Evolutionary conservation across 1,140 invertebrate species (phyloP), one percentile per base, ranked within the genome.

Genomic region (Orussus abietinus): DNA sequence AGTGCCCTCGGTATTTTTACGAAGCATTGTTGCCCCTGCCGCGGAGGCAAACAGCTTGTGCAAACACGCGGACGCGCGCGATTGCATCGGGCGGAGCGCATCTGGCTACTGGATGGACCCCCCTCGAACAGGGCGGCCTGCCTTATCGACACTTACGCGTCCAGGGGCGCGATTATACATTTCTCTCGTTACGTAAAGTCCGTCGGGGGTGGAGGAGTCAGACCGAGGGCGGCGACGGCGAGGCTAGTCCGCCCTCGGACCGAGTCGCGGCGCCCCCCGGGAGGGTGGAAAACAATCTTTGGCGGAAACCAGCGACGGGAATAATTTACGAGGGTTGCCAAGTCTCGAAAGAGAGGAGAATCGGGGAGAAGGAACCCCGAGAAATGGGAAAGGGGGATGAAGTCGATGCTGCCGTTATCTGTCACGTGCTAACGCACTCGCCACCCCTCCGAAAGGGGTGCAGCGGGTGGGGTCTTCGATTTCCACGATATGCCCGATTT

Each of bases 81-180:
- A 59, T 59, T 58, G 53, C 49, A 59, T 55, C 42, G 42, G 49
- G 53, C 53, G 55, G 57, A 47, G 56, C 57, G 53, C 57, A 59
- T 59, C 55, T 59, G 57, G 55, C 57, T 58, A 59, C 57, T 53
- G 49, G 58, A 58, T 52, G 32, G 7, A 6, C 37, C 32, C 28
- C 14, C 44, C 50, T 49, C 38, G 41, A 53, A 33, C 34, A 38
- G 34, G 42, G 4, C 43, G 40, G n/a, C n/a, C n/a, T n/a, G n/a
- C n/a, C n/a, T n/a, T n/a, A n/a, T n/a, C n/a, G n/a, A n/a, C n/a
- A n/a, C n/a, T n/a, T n/a, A n/a, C n/a, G n/a, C n/a, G n/a, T n/a
- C n/a, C n/a, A n/a, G n/a, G n/a, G n/a, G n/a, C n/a, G n/a, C n/a
- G n/a, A n/a, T n/a, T n/a, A n/a, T n/a, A n/a, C n/a, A n/a, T n/a